These are phyloP conservation scores for Gonioctena quinquepunctata DNA, from an alignment of 1,140 invertebrate genomes.

Conservation along the genomic window DNA sequence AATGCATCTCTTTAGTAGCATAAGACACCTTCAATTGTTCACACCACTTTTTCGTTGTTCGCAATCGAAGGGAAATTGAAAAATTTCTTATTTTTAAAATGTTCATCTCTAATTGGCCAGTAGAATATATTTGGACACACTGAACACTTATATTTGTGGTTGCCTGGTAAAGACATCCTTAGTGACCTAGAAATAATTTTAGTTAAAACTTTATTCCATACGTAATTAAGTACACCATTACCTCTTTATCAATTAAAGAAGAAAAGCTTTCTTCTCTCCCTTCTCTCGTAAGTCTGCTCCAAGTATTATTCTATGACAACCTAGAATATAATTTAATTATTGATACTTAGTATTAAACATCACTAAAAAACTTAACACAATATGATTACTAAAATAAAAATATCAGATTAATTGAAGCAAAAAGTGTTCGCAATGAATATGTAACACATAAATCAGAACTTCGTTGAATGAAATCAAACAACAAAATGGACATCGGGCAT, in stretches of 20 bases:
- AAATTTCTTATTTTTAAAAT: not conserved
- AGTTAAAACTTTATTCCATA: not conserved
- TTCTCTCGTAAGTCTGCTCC: not conserved
- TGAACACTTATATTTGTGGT: not conserved
- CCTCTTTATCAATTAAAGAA: not conserved
- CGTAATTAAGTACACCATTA: not conserved
- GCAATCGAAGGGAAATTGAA: not conserved
- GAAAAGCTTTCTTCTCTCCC: too few species aligned
- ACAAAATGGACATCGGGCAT: too few species aligned
- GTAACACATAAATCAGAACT: too few species aligned
- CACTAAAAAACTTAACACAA: too few species aligned
- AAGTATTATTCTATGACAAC: not conserved
- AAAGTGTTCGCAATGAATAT: too few species aligned
- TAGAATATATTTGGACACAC: not conserved
- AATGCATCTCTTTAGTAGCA: not conserved
- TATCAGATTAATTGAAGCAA: too few species aligned
- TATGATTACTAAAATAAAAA: too few species aligned
- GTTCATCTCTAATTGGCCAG: not conserved
- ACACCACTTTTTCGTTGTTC: conserved; percentile 3
- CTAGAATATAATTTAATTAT: not conserved
- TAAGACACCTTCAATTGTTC: not conserved
- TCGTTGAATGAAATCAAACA: too few species aligned
- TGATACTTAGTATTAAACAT: not conserved
- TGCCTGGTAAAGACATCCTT: not conserved
- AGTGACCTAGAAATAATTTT: not conserved